These are phyloP conservation scores for Chinchilla lanigera DNA, from an alignment of 2,113 vertebrate species.

Conservation along the genomic window DNA sequence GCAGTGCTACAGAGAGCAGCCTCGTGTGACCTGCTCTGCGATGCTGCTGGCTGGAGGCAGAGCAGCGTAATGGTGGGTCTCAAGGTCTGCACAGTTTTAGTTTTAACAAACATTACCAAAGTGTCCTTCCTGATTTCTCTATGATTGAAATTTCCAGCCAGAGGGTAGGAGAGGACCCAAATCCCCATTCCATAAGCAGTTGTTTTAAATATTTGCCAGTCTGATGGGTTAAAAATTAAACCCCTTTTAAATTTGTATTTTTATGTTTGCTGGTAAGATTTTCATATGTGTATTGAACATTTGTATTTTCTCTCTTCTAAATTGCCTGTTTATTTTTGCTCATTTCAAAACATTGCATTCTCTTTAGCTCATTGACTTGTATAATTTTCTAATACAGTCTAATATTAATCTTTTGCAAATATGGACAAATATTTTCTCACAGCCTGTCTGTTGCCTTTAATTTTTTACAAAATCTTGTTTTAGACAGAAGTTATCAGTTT, in stretches of 20 bases:
- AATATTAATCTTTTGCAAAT: neutral
- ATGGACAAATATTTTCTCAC: slow-evolving; percentile 40
- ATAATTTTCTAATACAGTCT: slow-evolving; percentile 25
- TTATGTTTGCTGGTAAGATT: slow-evolving; percentile 65
- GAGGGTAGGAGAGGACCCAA: neutral
- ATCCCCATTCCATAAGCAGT: neutral
- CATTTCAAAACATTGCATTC: slow-evolving; percentile 32
- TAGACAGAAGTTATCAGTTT: slow-evolving; percentile 41
- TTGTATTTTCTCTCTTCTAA: slow-evolving; percentile 50
- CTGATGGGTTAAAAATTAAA: slow-evolving; percentile 46
- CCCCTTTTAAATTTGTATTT: slow-evolving; percentile 46
- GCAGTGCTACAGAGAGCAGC: neutral
- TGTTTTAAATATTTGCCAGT: slow-evolving; percentile 58
- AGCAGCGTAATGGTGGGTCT: neutral
- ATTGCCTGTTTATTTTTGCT: slow-evolving; percentile 46
- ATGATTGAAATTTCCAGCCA: neutral
- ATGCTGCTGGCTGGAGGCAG: neutral
- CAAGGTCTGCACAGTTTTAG: neutral
- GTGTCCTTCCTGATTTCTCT: neutral
- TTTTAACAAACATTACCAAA: neutral
- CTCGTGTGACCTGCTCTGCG: neutral
- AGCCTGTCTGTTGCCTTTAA: slow-evolving; percentile 25
- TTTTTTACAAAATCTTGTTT: slow-evolving; percentile 15
- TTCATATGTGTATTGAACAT: neutral
- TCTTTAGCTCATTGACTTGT: slow-evolving; percentile 41